A percentile compares a stretch with the other conserved stretches of the same genome.
Conservation (phyloP, 1,140 invertebrate species). For the Drosophila rufa region DNA sequence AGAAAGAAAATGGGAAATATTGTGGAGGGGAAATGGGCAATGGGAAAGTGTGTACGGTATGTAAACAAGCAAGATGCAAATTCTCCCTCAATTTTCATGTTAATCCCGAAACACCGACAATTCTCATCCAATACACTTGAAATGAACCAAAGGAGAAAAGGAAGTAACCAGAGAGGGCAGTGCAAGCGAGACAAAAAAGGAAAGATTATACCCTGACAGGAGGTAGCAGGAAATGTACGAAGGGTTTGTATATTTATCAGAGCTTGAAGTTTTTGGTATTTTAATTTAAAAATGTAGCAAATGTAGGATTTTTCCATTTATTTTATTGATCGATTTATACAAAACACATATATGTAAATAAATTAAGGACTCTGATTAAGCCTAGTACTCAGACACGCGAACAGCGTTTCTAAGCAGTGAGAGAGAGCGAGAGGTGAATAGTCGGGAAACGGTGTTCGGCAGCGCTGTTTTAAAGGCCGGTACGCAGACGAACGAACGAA, state of each 20-base stretch:
- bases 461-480: too few species aligned
- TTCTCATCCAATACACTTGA: conserved; percentile 64
- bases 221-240: background rate
- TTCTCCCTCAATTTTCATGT: conserved; percentile 74
- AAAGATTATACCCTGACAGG: conserved; percentile 29
- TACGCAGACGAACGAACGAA: too few species aligned
- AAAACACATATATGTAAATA: too few species aligned
- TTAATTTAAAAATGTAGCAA: too few species aligned
- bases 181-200: background rate
- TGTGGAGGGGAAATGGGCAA: background rate
- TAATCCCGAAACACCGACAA: conserved; percentile 72
- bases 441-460: too few species aligned
- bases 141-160: conserved; percentile 17
- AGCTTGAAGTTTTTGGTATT: too few species aligned
- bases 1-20: conserved; percentile 11
- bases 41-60: conserved; percentile 17
- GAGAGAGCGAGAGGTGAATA: too few species aligned
- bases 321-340: too few species aligned
- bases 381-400: too few species aligned
- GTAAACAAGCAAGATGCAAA: conserved; percentile 69
- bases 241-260: background rate
- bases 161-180: conserved; percentile 11
- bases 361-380: too few species aligned
- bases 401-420: too few species aligned
- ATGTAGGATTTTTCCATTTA: too few species aligned